Evolutionary conservation across 64 coral and sea anemone genomes (phyloP).

Genomic region (Hydrozoanthus tunicans): DNA sequence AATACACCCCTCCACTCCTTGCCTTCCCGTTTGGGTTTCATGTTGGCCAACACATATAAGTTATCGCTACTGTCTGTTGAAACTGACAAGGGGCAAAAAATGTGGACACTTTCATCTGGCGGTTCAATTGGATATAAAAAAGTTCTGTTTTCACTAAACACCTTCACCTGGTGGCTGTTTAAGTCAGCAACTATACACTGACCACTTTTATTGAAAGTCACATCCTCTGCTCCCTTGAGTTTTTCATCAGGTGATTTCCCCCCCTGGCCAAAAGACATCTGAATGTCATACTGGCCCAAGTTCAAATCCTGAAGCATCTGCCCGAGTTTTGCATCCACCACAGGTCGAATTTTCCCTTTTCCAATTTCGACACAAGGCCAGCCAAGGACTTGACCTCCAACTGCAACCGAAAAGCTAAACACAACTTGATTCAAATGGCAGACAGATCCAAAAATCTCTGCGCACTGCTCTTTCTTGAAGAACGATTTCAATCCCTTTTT

Average conservation of each 20-base stretch:
- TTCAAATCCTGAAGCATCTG: conserved; percentile 48
- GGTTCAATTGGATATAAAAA: conserved; percentile 20
- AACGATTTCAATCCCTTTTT: conserved; percentile 50
- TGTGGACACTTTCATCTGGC: background rate
- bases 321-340: conserved; percentile 24
- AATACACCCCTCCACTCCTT: conserved; percentile 30
- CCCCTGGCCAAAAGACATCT: conserved; percentile 4
- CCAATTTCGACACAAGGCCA: conserved; percentile 48
- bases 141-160: background rate
- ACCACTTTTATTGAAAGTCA: background rate
- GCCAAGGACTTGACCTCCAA: background rate
- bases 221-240: conserved; percentile 15
- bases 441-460: conserved; percentile 31
- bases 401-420: conserved; percentile 9
- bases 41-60: conserved; percentile 17
- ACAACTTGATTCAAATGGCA: conserved; percentile 48
- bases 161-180: conserved; percentile 15
- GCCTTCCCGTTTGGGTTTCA: conserved; percentile 6
- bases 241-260: conserved; percentile 15
- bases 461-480: conserved; percentile 44
- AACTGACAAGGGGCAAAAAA: conserved; percentile 51
- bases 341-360: conserved; percentile 22
- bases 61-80: conserved; percentile 31
- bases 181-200: conserved; percentile 13
- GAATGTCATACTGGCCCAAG: background rate